Conservation (phyloP, 2,113 vertebrate species). For the Sceloporus undulatus region DNA sequence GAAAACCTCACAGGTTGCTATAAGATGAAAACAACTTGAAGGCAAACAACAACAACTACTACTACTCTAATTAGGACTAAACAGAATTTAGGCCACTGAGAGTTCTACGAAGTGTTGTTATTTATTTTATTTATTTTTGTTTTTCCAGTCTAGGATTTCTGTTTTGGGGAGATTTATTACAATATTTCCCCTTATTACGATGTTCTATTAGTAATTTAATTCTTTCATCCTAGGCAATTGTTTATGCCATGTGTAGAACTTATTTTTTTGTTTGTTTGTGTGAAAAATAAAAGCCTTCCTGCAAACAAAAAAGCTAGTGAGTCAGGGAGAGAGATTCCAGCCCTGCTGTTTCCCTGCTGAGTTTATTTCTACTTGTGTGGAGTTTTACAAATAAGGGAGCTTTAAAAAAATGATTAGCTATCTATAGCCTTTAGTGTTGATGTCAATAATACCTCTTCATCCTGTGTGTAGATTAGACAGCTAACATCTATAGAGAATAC, state of each 20-base stretch:
- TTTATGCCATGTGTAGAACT: not conserved
- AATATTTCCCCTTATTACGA: not conserved
- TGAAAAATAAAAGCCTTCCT: not conserved
- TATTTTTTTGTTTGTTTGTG: not conserved
- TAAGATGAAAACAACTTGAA: too few species aligned
- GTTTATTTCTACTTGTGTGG: not conserved
- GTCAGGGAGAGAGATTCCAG: not conserved
- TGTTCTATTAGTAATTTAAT: not conserved
- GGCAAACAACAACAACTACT: too few species aligned
- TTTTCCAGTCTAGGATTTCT: not conserved
- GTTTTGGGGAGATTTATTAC: not conserved
- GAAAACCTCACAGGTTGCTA: too few species aligned
- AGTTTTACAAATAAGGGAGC: not conserved
- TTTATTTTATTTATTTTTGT: not conserved
- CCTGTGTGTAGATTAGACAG: not conserved
- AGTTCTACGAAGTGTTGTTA: not conserved
- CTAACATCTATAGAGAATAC: not conserved
- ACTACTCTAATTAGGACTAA: too few species aligned
- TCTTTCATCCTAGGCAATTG: not conserved
- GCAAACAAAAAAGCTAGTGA: not conserved
- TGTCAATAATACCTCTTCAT: not conserved
- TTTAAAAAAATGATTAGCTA: not conserved
- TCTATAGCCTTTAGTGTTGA: not conserved
- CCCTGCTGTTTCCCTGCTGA: not conserved
- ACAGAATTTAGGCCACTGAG: too few species aligned